These are phyloP conservation scores for Oryzias dopingdopingensis DNA, from an alignment of 2,797 vertebrate genomes.

Conservation along the genomic window DNA sequence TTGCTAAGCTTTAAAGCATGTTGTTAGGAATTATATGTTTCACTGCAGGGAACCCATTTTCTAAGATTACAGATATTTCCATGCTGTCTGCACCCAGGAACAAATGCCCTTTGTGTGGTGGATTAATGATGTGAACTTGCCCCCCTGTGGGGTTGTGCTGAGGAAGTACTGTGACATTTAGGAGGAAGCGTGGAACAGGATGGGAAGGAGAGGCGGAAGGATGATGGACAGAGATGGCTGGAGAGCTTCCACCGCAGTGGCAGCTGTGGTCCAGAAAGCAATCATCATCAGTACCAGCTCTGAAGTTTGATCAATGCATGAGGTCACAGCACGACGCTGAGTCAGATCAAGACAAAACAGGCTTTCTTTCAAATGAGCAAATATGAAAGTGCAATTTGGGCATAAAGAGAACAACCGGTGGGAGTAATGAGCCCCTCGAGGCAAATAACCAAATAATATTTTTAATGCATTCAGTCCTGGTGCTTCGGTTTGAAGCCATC, in stretches of 20 bases:
- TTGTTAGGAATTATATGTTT: slow-evolving; percentile 3
- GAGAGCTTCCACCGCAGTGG: slow-evolving; percentile 22
- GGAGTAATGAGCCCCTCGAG: slow-evolving; percentile 16
- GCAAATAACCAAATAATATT: slow-evolving; percentile 1
- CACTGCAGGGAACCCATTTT: slow-evolving; percentile 15
- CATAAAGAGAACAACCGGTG: slow-evolving; percentile 9
- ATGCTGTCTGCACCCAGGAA: slow-evolving; percentile 26
- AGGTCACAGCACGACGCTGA: slow-evolving; percentile 4
- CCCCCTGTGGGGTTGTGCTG: slow-evolving; percentile 19
- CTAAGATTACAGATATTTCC: slow-evolving; percentile 30
- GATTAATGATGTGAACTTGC: slow-evolving; percentile 47
- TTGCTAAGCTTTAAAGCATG: too few relatives aligned
- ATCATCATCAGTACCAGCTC: slow-evolving; percentile 42
- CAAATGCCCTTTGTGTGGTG: slow-evolving; percentile 39
- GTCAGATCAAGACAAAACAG: not conserved
- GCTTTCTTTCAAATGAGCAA: slow-evolving; percentile 14
- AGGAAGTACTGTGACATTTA: slow-evolving; percentile 39
- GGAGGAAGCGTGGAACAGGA: slow-evolving; percentile 25
- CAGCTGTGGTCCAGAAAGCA: slow-evolving; percentile 30
- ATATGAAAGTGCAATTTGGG: slow-evolving; percentile 13
- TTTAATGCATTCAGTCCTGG: too few relatives aligned
- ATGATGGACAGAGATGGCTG: slow-evolving; percentile 27
- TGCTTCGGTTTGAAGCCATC: too few relatives aligned
- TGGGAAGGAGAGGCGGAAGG: slow-evolving; percentile 20
- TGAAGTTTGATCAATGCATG: slow-evolving; percentile 49